These are phyloP conservation scores for Empidonax traillii DNA, from an alignment of 2,113 vertebrate genomes.

Conservation along the genomic window DNA sequence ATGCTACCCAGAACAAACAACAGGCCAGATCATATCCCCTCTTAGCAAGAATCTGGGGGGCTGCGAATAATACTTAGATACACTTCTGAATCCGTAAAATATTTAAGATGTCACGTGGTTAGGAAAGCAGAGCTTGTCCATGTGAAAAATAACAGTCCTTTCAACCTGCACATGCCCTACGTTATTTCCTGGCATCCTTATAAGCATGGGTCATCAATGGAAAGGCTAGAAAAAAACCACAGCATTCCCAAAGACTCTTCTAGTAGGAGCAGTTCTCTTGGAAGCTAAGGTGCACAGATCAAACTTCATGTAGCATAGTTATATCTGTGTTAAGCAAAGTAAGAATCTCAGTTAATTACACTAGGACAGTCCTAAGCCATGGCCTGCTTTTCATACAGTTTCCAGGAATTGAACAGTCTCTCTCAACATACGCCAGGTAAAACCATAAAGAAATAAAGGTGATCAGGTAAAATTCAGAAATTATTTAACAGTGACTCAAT, in stretches of 20 bases:
- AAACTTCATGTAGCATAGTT: not conserved
- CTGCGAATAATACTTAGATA: not conserved
- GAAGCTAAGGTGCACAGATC: not conserved
- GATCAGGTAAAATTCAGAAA: not conserved
- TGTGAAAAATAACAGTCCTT: not conserved
- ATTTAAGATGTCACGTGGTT: not conserved
- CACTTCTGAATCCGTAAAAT: not conserved
- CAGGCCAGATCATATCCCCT: not conserved
- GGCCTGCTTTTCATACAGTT: not conserved
- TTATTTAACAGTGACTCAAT: not conserved
- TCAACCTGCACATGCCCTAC: not conserved
- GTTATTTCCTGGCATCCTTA: not conserved
- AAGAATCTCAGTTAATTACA: not conserved
- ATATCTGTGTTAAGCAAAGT: not conserved
- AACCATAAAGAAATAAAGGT: not conserved
- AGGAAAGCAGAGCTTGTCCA: not conserved
- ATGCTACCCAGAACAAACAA: conserved; percentile 47
- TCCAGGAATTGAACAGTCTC: not conserved
- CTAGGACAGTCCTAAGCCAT: not conserved
- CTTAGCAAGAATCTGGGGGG: not conserved
- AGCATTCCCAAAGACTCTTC: not conserved
- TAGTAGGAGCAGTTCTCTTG: not conserved
- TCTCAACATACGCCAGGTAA: not conserved
- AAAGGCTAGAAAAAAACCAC: not conserved
- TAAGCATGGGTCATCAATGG: not conserved